These are phyloP conservation scores for Protula sp. DNA, from an alignment of 2,888 invertebrate genomes.

Conservation along the genomic window DNA sequence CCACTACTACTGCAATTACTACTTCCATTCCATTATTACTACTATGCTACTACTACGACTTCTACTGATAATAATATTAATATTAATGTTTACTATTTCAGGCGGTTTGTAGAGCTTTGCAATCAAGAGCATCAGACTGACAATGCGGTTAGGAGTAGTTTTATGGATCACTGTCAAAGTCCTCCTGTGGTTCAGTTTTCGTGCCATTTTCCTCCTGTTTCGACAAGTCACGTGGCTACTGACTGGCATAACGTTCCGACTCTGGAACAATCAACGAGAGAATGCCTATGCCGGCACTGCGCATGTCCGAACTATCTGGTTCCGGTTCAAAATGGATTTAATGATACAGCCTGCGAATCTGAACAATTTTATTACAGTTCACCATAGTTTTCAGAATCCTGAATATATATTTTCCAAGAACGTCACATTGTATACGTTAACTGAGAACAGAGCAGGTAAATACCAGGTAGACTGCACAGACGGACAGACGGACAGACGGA, in stretches of 20 bases:
- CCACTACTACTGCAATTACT: too few relatives aligned
- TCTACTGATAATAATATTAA: too few relatives aligned
- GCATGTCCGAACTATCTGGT: conserved; percentile 5
- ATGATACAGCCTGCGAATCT: conserved; percentile 4
- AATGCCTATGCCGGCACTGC: not conserved
- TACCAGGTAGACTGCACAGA: too few relatives aligned
- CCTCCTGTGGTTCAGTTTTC: not conserved
- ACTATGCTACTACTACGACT: too few relatives aligned
- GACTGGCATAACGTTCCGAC: not conserved
- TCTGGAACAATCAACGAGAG: not conserved
- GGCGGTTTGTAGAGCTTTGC: too few relatives aligned
- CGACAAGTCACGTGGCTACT: not conserved
- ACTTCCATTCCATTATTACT: too few relatives aligned
- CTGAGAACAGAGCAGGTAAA: conserved; percentile 7
- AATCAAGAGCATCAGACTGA: too few relatives aligned
- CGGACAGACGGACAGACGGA: too few relatives aligned
- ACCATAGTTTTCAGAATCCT: conserved; percentile 13
- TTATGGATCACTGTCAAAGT: too few relatives aligned
- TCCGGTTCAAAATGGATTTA: conserved; percentile 13
- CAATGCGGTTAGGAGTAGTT: too few relatives aligned
- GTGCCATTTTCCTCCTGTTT: not conserved
- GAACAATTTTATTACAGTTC: conserved; percentile 13
- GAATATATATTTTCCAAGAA: conserved; percentile 15
- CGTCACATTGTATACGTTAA: conserved; percentile 14
- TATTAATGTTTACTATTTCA: too few relatives aligned